Conservation (phyloP, 2,113 vertebrate genomes). For the Cricetomys ansorgei region DNA sequence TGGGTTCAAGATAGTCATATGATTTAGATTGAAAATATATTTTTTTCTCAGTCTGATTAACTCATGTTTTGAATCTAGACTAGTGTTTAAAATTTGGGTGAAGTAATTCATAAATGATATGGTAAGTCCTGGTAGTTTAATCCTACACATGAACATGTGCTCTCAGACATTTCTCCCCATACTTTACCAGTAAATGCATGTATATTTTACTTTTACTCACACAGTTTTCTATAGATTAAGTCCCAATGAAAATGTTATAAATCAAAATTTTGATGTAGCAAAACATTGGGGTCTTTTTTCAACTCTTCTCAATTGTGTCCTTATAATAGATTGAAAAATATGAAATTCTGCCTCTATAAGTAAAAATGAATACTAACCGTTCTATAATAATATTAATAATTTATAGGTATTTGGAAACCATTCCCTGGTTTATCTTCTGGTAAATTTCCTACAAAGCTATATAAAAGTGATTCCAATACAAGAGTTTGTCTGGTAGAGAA, state of each 20-base stretch:
- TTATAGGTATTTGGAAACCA: background rate
- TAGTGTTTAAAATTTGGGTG: background rate
- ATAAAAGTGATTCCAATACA: background rate
- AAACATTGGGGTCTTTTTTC: conserved; percentile 24
- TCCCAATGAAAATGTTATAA: background rate
- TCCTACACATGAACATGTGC: background rate
- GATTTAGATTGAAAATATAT: background rate
- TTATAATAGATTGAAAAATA: background rate
- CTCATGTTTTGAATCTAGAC: background rate
- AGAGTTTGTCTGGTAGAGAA: background rate
- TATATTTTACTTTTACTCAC: background rate
- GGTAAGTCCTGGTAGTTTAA: background rate
- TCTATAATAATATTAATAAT: conserved; percentile 17
- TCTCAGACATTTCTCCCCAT: background rate
- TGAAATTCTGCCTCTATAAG: background rate
- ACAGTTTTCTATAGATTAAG: background rate
- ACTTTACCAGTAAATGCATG: background rate
- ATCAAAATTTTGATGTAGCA: conserved; percentile 11
- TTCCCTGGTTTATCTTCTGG: background rate
- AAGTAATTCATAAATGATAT: background rate
- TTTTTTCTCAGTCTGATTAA: background rate
- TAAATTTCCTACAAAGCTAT: background rate
- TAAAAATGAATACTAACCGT: background rate
- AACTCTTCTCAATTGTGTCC: background rate
- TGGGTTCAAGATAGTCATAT: background rate